Conservation (phyloP, 2,888 invertebrate genomes). For the Rhingia rostrata region DNA sequence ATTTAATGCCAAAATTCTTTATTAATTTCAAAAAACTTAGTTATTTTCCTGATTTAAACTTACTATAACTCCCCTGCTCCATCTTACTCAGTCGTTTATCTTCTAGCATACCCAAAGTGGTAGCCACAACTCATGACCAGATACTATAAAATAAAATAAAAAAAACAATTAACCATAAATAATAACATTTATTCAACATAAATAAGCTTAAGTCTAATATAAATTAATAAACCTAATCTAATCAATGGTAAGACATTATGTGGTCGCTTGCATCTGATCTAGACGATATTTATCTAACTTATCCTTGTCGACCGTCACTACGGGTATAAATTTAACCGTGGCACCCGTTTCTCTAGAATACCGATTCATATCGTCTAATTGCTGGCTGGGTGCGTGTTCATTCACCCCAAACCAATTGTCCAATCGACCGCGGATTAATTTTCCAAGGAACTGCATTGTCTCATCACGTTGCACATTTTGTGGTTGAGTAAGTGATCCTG, state of each 20-base stretch:
- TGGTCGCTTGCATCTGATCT: neutral
- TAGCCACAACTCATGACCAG: conserved; percentile 22
- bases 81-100: conserved; percentile 17
- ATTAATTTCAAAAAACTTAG: conserved; percentile 4
- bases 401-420: conserved; percentile 75
- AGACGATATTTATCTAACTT: conserved; percentile 35
- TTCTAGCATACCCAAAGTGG: conserved; percentile 4
- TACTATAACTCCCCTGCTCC: conserved; percentile 21
- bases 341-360: conserved; percentile 58
- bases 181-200: conserved; percentile 61
- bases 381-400: conserved; percentile 18
- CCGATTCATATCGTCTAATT: conserved; percentile 46
- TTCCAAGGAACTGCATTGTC: conserved; percentile 78
- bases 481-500: conserved; percentile 78
- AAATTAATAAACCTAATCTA: conserved; percentile 38
- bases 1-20: neutral
- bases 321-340: conserved; percentile 58
- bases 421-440: conserved; percentile 78
- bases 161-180: conserved; percentile 29
- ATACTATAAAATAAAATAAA: conserved; percentile 49
- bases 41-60: neutral
- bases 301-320: conserved; percentile 55
- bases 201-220: conserved; percentile 49
- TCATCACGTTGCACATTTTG: conserved; percentile 77
- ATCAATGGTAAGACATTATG: conserved; percentile 5